Conservation (phyloP, 2,888 invertebrate species). For the Eueremaeus valkanovi region DNA sequence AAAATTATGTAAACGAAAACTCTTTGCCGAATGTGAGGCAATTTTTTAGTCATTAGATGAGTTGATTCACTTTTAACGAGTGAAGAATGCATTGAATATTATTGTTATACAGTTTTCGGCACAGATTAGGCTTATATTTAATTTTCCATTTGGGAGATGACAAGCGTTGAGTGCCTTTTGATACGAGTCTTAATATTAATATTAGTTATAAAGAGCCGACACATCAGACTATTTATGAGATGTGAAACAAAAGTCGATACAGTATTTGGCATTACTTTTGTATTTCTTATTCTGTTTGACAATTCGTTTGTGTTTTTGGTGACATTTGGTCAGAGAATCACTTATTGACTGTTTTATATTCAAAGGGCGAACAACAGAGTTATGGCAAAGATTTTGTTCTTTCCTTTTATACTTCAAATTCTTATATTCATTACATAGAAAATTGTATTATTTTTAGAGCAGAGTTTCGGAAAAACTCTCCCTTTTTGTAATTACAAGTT, state of each 20-base stretch:
- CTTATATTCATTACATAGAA: background rate
- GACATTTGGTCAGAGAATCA: slow-evolving; percentile 33
- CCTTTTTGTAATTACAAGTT: no score
- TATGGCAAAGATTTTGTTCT: background rate
- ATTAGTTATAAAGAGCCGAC: background rate
- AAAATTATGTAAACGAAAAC: no score
- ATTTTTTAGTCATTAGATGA: slow-evolving; percentile 17
- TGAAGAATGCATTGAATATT: slow-evolving; percentile 2
- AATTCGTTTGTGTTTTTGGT: background rate
- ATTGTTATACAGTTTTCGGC: background rate
- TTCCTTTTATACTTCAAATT: no score
- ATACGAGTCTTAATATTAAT: background rate
- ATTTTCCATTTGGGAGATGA: slow-evolving; percentile 4
- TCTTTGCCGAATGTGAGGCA: no score
- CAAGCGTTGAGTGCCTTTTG: slow-evolving; percentile 19
- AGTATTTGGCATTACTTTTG: background rate
- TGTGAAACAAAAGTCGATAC: background rate
- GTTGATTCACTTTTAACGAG: slow-evolving; percentile 21
- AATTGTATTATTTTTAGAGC: no score
- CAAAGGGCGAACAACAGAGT: slow-evolving; percentile 3
- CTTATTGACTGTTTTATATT: slow-evolving; percentile 21
- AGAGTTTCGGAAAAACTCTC: no score
- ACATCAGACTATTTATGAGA: background rate
- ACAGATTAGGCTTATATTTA: background rate
- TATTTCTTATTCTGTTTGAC: background rate